Evolutionary conservation across 2,113 vertebrate genomes (phyloP).

Genomic region (Monarcha castaneiventris): DNA sequence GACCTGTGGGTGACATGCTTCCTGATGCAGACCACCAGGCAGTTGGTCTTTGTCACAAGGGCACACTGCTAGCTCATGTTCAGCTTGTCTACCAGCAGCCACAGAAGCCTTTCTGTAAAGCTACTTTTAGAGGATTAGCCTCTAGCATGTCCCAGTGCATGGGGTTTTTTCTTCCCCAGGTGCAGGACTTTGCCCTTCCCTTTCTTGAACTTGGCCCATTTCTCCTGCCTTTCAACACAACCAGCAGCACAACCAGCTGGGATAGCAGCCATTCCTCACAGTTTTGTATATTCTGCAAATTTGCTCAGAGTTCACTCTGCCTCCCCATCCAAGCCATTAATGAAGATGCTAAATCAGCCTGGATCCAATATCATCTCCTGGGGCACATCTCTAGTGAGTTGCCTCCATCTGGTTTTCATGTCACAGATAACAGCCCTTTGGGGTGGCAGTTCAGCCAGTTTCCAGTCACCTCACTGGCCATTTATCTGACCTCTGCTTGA

Average conservation of each 20-base stretch:
- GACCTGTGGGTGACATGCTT: not conserved
- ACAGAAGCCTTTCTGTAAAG: not conserved
- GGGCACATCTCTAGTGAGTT: not conserved
- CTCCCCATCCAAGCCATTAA: not conserved
- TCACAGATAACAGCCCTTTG: not conserved
- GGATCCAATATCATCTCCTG: not conserved
- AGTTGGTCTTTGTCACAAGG: not conserved
- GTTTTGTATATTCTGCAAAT: not conserved
- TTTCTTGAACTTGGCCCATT: not conserved
- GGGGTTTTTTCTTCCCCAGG: not conserved
- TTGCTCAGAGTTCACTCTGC: not conserved
- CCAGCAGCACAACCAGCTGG: not conserved
- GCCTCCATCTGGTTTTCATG: not conserved
- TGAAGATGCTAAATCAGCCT: not conserved
- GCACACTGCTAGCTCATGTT: not conserved
- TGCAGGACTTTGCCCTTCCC: not conserved
- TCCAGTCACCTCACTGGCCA: not conserved
- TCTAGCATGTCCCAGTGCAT: not conserved
- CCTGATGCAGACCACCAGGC: not conserved
- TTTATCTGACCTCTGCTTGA: not conserved
- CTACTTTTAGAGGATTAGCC: not conserved
- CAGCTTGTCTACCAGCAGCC: not conserved
- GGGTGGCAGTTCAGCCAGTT: not conserved
- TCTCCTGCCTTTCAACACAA: not conserved
- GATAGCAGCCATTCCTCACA: not conserved